Base-by-base conservation (phyloP, 2,888 invertebrate genomes). In the Polymixis flavicincta region DNA sequence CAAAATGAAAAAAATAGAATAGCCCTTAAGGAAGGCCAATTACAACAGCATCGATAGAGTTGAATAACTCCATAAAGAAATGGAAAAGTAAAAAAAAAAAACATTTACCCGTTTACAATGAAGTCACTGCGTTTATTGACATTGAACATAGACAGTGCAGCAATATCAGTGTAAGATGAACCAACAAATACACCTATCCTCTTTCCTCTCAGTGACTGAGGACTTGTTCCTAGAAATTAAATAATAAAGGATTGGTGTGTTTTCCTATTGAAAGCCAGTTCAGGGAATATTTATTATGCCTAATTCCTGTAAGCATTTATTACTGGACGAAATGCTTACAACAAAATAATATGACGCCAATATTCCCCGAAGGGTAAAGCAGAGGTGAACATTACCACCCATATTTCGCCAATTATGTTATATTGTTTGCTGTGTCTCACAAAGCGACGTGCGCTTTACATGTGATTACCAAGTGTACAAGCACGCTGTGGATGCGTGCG, bases 161-260 rank as follows among this genome's bases (percentile, higher is more conserved):
- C 78, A 52, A 77, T 75, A 17, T 91, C 91, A 2, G 80, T 32
- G n/a, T 68, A 87, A 0, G 89, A 71, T 2, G 86, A 61, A 3
- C 91, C 91, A 11, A 91, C 55, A 55, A 90, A 92, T 0, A 92
- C 92, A 7, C 92, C 92, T 0, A 90, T 74, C n/a, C 74, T 86
- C 22, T 86, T 87, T 5, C 86, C 88, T 70, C 86, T 83, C 0
- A 92, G 74, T 14, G 89, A 84, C n/a, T 75, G 82, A 6, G 78
- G 86, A 60, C 84, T 90, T 48, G 89, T 87, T 48, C 91, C 91
- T 92, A 74, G 8, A 80, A 84, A 22, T 68, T 19, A 50, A 28
- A 55, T 55, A 17, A 32, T 22, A 45, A 68, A 42, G 1, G 1
- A 70, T 28, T 54, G 5, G 11, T 72, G 2, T 25, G 11, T 25